Percentiles rank a stretch among this genome's conserved stretches.
Evolutionary conservation across 1,140 invertebrate genomes (phyloP).

Genomic region (Dreissena polymorpha): DNA sequence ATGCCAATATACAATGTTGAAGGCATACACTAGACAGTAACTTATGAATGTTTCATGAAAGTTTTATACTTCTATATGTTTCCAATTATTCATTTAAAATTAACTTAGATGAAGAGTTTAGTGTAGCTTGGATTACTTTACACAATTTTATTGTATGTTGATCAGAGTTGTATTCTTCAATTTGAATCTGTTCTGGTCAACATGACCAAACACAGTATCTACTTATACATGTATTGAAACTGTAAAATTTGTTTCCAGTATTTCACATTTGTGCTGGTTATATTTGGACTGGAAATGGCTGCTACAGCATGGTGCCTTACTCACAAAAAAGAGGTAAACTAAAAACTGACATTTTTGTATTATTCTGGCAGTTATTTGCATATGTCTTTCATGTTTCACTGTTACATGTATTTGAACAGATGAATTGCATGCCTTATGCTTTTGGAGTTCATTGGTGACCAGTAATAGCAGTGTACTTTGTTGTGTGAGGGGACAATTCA

Average conservation of each 20-base stretch:
- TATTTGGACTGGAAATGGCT: constrained; percentile 90
- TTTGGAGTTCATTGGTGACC: neutral
- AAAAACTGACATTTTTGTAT: neutral
- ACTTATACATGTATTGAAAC: neutral
- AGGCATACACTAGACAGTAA: no score
- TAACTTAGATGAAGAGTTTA: neutral
- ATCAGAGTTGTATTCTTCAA: neutral
- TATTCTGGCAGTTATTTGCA: neutral
- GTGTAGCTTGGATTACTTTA: neutral
- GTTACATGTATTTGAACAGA: neutral
- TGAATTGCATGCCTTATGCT: neutral
- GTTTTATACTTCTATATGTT: neutral
- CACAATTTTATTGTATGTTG: neutral
- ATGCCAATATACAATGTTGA: no score
- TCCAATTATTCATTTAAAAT: neutral
- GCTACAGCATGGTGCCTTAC: constrained; percentile 89
- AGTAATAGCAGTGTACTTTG: neutral
- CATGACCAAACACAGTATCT: neutral
- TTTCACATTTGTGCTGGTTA: constrained; percentile 89
- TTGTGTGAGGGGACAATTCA: neutral
- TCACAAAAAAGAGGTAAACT: constrained; percentile 86
- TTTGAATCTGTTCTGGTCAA: neutral
- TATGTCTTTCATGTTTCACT: neutral
- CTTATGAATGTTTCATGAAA: no score
- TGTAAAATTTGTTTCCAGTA: constrained; percentile 83